These are phyloP conservation scores for Callosobruchus maculatus DNA, from an alignment of 2,888 invertebrate genomes.

Conservation along the genomic window DNA sequence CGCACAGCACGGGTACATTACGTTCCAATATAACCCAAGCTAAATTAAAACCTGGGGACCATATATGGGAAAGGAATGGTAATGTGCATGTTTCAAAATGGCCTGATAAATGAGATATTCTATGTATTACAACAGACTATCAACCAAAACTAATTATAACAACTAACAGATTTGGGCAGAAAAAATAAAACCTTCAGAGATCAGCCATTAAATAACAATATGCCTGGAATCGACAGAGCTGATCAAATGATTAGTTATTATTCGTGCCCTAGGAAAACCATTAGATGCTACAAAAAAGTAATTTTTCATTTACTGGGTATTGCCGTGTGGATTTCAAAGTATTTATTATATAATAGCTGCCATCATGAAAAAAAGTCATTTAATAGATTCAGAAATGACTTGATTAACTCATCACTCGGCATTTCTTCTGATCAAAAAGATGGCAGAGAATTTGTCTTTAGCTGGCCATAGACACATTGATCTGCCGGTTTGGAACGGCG, in stretches of 20 bases:
- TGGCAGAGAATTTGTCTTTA: conserved; percentile 1
- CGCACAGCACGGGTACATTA: conserved; percentile 9
- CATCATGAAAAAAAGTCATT: conserved; percentile 4
- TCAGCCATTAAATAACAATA: conserved; percentile 11
- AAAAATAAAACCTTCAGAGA: conserved; percentile 6
- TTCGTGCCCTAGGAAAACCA: conserved; percentile 13
- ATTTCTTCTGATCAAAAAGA: conserved; percentile 3
- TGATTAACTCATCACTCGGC: conserved; percentile 2
- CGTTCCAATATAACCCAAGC: conserved; percentile 11
- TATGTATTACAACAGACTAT: conserved; percentile 30
- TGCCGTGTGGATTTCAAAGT: conserved; percentile 9
- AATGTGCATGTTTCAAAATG: conserved; percentile 7
- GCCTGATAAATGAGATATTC: conserved; percentile 3
- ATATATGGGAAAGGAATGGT: conserved; percentile 3
- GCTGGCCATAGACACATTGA: no score
- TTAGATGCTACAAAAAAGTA: conserved; percentile 12
- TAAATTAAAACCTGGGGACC: conserved; percentile 6
- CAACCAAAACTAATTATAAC: conserved; percentile 26
- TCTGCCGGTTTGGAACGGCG: no score
- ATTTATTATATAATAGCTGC: conserved; percentile 8
- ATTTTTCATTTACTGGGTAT: conserved; percentile 11
- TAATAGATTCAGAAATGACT: conserved; percentile 3
- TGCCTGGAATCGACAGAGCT: conserved; percentile 10
- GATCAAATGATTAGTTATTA: conserved; percentile 15
- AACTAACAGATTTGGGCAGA: conserved; percentile 18